A percentile compares a stretch with the other conserved stretches of the same genome.
phyloP scores from a whole-genome alignment of 2,797 vertebrate species.

The Sebastes nivosus region DNA sequence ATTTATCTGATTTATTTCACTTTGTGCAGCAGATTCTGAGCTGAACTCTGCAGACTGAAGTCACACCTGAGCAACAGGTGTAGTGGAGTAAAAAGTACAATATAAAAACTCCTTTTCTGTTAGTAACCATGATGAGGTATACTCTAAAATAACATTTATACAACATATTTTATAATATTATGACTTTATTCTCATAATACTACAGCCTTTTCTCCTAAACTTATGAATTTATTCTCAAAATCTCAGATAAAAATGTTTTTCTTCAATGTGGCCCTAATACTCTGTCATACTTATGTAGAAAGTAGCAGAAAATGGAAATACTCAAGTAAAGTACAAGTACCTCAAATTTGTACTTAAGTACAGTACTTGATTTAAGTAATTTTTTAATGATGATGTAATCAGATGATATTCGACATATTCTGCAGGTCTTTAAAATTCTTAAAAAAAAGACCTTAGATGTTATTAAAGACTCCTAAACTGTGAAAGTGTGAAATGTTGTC shows the following conservation, averaged over 20 bases:
- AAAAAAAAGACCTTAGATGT: background rate
- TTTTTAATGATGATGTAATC: too few relatives aligned
- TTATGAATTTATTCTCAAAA: too few relatives aligned
- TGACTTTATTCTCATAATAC: too few relatives aligned
- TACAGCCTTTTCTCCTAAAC: rapidly evolving
- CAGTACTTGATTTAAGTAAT: too few relatives aligned
- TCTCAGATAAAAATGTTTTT: too few relatives aligned
- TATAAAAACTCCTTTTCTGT: too few relatives aligned
- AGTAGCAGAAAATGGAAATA: background rate
- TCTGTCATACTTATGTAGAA: too few relatives aligned
- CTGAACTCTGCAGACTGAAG: background rate
- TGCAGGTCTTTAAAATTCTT: background rate
- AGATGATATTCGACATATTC: background rate
- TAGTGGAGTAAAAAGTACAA: background rate
- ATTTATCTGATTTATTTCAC: background rate
- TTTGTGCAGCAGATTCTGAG: background rate
- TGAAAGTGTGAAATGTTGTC: background rate
- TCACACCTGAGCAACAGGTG: background rate
- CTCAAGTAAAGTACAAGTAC: too few relatives aligned
- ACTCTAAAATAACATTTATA: too few relatives aligned
- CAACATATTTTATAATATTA: too few relatives aligned
- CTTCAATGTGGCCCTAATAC: too few relatives aligned
- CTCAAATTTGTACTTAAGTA: background rate
- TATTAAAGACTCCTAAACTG: background rate
- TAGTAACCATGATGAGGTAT: too few relatives aligned